These are phyloP conservation scores for Zaprionus gabonicus DNA, from an alignment of 1,140 invertebrate genomes.

Conservation along the genomic window DNA sequence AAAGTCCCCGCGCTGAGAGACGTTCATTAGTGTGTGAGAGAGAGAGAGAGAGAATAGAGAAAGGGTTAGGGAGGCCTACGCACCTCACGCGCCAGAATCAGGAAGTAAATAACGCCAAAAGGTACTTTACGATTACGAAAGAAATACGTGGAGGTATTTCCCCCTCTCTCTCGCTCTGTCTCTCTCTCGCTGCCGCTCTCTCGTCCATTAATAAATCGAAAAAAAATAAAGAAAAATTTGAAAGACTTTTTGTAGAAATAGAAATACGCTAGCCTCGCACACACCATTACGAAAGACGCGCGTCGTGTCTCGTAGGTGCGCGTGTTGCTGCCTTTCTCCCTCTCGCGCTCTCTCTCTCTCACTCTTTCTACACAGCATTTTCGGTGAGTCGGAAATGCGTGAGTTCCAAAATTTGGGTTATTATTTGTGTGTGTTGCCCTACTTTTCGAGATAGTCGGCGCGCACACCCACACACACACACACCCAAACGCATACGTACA, in stretches of 20 bases:
- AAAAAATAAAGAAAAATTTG: constrained; percentile 26
- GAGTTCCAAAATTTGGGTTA: constrained; percentile 76
- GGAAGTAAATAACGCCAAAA: constrained; percentile 26
- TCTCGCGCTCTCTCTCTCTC: neutral
- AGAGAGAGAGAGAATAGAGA: neutral
- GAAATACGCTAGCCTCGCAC: constrained; percentile 6
- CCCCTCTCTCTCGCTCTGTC: neutral
- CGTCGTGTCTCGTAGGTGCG: constrained; percentile 22
- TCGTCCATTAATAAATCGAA: neutral
- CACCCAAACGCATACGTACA: constrained; percentile 8
- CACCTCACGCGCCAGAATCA: constrained; percentile 26
- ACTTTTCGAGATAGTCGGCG: constrained; percentile 62
- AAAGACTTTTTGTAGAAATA: constrained; percentile 14
- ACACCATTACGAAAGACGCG: constrained; percentile 32
- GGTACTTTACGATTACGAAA: constrained; percentile 30
- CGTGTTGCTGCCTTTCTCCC: constrained; percentile 8
- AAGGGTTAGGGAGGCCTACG: constrained; percentile 1
- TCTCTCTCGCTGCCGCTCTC: neutral
- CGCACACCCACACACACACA: constrained; percentile 28
- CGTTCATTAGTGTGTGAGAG: neutral
- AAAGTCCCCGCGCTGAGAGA: constrained; percentile 30
- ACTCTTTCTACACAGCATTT: neutral
- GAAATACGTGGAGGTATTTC: neutral
- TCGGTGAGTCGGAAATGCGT: constrained; percentile 66
- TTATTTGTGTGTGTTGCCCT: constrained; percentile 68